Percentiles rank a stretch among this genome's conserved stretches.
These are phyloP conservation scores for Xylota sylvarum DNA, from an alignment of 2,888 invertebrate species.

Conservation along the genomic window DNA sequence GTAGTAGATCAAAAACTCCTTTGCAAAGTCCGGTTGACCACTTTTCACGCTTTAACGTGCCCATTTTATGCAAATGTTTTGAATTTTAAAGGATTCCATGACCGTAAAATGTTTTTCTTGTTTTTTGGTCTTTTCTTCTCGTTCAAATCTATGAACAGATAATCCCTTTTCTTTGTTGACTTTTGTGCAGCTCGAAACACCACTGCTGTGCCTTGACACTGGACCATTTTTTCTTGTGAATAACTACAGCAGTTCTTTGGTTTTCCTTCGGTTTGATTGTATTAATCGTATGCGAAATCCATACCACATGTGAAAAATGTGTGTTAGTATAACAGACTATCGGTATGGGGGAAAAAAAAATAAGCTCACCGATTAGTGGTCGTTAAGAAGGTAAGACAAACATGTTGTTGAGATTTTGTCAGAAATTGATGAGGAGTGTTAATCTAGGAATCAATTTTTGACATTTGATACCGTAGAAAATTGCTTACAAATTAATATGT, in stretches of 20 bases:
- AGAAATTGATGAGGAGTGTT: slow-evolving; percentile 58
- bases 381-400: slow-evolving; percentile 52
- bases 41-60: slow-evolving; percentile 75
- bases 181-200: slow-evolving; percentile 54
- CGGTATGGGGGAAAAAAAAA: slow-evolving; percentile 28
- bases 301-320: slow-evolving; percentile 62
- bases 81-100: slow-evolving; percentile 73
- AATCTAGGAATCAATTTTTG: slow-evolving; percentile 64
- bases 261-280: slow-evolving; percentile 37
- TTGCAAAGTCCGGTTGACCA: slow-evolving; percentile 51
- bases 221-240: slow-evolving; percentile 33
- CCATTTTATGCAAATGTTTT: slow-evolving; percentile 73
- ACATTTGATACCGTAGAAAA: slow-evolving; percentile 67
- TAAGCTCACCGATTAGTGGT: slow-evolving; percentile 54
- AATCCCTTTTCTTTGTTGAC: slow-evolving; percentile 75
- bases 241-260: slow-evolving; percentile 34
- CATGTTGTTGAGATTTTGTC: slow-evolving; percentile 40
- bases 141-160: slow-evolving; percentile 68
- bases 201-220: slow-evolving; percentile 10
- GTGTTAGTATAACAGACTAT: slow-evolving; percentile 30
- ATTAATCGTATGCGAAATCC: slow-evolving; percentile 61
- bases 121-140: slow-evolving; percentile 40
- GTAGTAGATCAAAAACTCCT: slow-evolving; percentile 1
- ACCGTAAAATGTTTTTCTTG: slow-evolving; percentile 68
- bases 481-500: slow-evolving; percentile 74